Evolutionary conservation across 2,888 invertebrate species (phyloP).

Genomic region (Eulithis prunata): DNA sequence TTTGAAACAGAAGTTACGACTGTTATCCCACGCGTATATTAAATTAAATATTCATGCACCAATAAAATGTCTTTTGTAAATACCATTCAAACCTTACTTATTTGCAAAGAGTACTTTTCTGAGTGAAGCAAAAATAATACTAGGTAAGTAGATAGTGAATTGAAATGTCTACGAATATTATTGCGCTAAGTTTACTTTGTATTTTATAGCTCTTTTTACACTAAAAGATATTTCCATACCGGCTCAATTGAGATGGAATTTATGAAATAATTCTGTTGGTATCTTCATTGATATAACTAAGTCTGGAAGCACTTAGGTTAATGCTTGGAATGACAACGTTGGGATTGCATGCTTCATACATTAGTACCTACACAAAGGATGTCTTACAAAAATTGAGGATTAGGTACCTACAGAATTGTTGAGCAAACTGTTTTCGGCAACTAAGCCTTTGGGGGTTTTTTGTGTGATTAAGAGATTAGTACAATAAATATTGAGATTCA

Average conservation of each 20-base stretch:
- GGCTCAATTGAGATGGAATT: slow-evolving; percentile 10
- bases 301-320: slow-evolving; percentile 4
- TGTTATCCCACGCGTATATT: too few relatives aligned
- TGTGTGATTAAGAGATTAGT: too few relatives aligned
- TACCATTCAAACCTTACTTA: too few relatives aligned
- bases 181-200: slow-evolving; percentile 16
- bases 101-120: not conserved
- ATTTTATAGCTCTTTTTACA: slow-evolving; percentile 22
- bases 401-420: too few relatives aligned
- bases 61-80: too few relatives aligned
- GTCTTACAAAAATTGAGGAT: too few relatives aligned
- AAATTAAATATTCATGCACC: too few relatives aligned
- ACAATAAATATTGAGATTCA: too few relatives aligned
- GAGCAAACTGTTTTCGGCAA: too few relatives aligned
- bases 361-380: too few relatives aligned
- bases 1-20: too few relatives aligned
- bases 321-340: not conserved
- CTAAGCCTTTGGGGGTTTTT: too few relatives aligned
- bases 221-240: slow-evolving; percentile 26
- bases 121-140: not conserved
- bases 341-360: not conserved
- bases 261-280: slow-evolving; percentile 14
- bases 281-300: slow-evolving; percentile 15
- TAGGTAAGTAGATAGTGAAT: slow-evolving; percentile 4
- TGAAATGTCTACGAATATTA: slow-evolving; percentile 17